Base-by-base conservation (phyloP, 2,888 invertebrate genomes). In the Caenorhabditis sp. region DNA sequence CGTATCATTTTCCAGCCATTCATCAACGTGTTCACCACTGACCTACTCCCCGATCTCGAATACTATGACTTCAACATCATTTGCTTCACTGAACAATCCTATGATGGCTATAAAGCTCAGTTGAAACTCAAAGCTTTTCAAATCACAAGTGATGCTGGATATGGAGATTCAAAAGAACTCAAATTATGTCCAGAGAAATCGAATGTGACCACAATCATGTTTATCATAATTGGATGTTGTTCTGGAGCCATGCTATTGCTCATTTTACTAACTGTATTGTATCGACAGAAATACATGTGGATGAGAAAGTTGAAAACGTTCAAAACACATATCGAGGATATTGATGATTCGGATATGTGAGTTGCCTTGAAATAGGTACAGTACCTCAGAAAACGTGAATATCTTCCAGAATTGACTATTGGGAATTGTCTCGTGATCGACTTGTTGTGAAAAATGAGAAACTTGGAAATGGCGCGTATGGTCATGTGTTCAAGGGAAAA, bases 391-490 rank as follows among this genome's bases (percentile, higher is more conserved):
- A 36, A 38, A 36, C n/a, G n/a, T 14, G 5, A 21, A n/a, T 25
- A 5, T 56, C 0, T 69, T 81, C 60, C 57, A 84, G 82, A 27
- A 75, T 80, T 50, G 85, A 85, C 58, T 80, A 81, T 66, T 85
- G 83, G 83, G 85, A 85, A 54, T 60, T 85, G 0, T 79, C 81
- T 8, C 81, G 83, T 81, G 85, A 85, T 17, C 76, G 79, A 36
- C 38, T 85, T 21, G 72, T 85, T 0, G 81, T 85, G 8, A 85
- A 83, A 60, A 82, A 75, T 58, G 85, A 85, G 52, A 76, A 80
- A 63, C 70, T 86, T 5, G 85, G 85, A 0, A 73, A 79, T 36
- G 85, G 85, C 50, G 85, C 85, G 1, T 83, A 85, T 54, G 85
- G 85, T 14, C 79, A 82, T 54, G 82, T 84, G 2, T 81, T 71